These are phyloP conservation scores for Leptinotarsa texana DNA, from an alignment of 1,140 invertebrate species.

Conservation along the genomic window DNA sequence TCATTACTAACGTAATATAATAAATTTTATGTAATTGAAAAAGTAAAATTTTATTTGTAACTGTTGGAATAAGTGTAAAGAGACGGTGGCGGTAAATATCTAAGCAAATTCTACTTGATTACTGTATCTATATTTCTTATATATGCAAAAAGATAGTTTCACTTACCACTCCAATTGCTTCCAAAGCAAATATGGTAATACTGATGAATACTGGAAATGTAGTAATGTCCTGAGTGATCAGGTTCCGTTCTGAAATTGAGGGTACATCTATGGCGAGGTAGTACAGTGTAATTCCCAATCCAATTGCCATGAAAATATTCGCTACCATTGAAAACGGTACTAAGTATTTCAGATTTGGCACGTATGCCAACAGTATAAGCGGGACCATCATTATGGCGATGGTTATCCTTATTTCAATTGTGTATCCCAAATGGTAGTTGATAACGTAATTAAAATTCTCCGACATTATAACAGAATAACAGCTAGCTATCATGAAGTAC, in stretches of 20 bases:
- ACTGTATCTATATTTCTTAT: no score
- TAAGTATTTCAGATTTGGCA: conserved; percentile 79
- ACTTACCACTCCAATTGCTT: conserved; percentile 76
- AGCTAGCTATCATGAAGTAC: conserved; percentile 83
- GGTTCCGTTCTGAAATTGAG: conserved; percentile 50
- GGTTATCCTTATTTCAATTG: conserved; percentile 60
- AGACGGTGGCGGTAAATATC: no score
- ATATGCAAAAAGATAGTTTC: not conserved
- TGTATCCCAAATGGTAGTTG: conserved; percentile 58
- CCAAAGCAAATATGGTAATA: conserved; percentile 81
- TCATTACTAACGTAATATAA: no score
- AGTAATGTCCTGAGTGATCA: conserved; percentile 51
- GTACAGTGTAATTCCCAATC: conserved; percentile 78
- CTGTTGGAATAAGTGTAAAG: no score
- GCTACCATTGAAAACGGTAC: conserved; percentile 82
- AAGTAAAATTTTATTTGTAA: no score
- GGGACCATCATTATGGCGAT: conserved; percentile 68
- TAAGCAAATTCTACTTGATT: no score
- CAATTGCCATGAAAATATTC: conserved; percentile 76
- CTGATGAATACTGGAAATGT: conserved; percentile 75
- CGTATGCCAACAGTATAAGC: conserved; percentile 73
- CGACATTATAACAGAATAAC: conserved; percentile 80
- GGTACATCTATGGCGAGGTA: conserved; percentile 69
- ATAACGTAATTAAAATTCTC: conserved; percentile 72
- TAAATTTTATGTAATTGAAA: no score